Evolutionary conservation across 1,140 invertebrate species (phyloP).

Genomic region (Diorhabda sublineata): DNA sequence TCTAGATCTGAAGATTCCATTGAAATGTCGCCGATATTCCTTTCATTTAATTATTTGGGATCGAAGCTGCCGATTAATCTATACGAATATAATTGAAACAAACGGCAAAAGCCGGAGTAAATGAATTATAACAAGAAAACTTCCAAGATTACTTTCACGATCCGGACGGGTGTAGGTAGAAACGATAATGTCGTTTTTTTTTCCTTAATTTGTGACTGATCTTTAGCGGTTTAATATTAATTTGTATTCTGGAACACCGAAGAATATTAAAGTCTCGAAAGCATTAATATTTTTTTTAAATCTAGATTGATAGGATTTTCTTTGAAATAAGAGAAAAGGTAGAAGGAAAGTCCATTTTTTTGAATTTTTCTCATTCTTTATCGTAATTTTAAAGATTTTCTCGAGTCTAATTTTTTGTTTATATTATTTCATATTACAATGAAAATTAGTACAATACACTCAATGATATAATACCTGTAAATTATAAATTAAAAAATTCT

Average conservation of each 20-base stretch:
- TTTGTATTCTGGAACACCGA: not conserved
- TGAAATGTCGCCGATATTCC: conserved; percentile 6
- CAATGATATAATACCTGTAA: too few relatives aligned
- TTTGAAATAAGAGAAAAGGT: too few relatives aligned
- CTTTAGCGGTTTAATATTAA: not conserved
- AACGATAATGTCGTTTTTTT: not conserved
- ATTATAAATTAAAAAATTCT: too few relatives aligned
- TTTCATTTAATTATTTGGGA: conserved; percentile 7
- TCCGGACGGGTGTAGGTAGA: not conserved
- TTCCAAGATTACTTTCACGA: conserved; percentile 7
- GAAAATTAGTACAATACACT: too few relatives aligned
- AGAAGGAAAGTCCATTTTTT: too few relatives aligned
- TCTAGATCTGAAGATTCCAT: not conserved
- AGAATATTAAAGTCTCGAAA: conserved; percentile 1
- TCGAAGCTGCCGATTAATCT: conserved; percentile 6
- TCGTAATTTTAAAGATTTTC: too few relatives aligned
- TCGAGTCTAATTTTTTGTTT: too few relatives aligned
- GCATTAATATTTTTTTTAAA: too few relatives aligned
- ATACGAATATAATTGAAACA: not conserved
- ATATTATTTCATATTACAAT: too few relatives aligned
- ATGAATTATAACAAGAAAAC: conserved; percentile 20
- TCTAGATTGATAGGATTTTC: too few relatives aligned
- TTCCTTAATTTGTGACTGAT: not conserved
- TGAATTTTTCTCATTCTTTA: too few relatives aligned
- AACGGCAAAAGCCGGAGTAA: conserved; percentile 9